These are phyloP conservation scores for Tribolium castaneum DNA, from an alignment of 1,140 invertebrate genomes.

Conservation along the genomic window DNA sequence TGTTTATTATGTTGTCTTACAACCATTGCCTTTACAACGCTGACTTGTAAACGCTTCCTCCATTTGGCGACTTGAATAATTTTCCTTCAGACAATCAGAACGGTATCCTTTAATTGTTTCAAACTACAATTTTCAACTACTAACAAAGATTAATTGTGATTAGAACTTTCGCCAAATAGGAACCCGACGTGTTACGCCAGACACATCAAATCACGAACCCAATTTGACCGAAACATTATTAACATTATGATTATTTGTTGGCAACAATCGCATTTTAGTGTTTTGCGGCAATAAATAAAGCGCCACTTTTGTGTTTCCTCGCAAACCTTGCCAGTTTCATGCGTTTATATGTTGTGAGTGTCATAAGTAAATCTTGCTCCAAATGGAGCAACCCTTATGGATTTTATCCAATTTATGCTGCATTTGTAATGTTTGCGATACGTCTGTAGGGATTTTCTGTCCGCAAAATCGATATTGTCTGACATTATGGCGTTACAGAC, in stretches of 20 bases:
- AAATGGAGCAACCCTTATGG: constrained; percentile 6
- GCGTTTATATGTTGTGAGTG: not conserved
- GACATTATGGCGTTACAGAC: not conserved
- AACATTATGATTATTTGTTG: not conserved
- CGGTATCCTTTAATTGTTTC: constrained; percentile 10
- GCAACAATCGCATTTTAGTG: not conserved
- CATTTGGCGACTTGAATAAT: constrained; percentile 25
- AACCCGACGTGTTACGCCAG: not conserved
- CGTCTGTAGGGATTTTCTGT: constrained; percentile 21
- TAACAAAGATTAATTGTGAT: constrained; percentile 11
- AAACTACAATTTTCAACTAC: constrained; percentile 21
- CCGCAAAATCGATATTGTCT: constrained; percentile 25
- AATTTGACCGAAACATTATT: not conserved
- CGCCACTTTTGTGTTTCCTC: not conserved
- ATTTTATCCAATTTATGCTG: constrained; percentile 19
- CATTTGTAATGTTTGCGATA: constrained; percentile 9
- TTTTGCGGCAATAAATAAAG: not conserved
- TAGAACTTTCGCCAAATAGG: not conserved
- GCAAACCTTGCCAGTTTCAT: not conserved
- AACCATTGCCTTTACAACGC: not conserved
- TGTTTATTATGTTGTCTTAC: constrained; percentile 21
- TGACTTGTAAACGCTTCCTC: not conserved
- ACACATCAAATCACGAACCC: not conserved
- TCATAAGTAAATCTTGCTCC: not conserved
- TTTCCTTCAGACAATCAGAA: constrained; percentile 19